Evolutionary conservation across 2,113 vertebrate species (phyloP), one percentile per base, ranked within the genome.

Genomic region (Naja naja): DNA sequence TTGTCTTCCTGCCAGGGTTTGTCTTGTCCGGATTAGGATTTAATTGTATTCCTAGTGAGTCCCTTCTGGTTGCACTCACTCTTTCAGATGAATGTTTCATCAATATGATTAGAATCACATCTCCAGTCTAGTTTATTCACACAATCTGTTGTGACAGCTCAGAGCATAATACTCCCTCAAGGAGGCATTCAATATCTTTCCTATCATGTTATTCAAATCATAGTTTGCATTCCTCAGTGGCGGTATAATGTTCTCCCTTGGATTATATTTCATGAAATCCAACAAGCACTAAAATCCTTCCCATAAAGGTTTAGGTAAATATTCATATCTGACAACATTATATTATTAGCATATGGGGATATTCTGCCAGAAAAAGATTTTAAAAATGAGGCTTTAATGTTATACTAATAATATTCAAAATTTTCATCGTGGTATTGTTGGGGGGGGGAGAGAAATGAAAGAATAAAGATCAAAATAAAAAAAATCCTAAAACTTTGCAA

Each of bases 91-190:
- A 97, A 85, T 95, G 95, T 97, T 96, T 97, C 97, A 97, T 98
- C 97, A 96, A 69, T 97, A 94, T 96, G 96, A 97, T 96, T 96
- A 98, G 95, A 92, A 96, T 96, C 93, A 92, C 94, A 94, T 96
- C 95, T 94, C 92, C 96, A 95, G 95, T 96, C 96, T 98, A 39
- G 81, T 96, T 95, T 97, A 94, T 95, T 97, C 96, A 95, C 94
- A 96, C 95, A 96, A 97, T 97, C 88, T 92, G 95, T 97, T 98
- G 91, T 97, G 97, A 97, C 97, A 98, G 97, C 96, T 98, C 95
- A 0, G 96, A 96, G 96, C 94, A 96, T 95, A 96, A 96, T 94
- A 93, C 64, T 98, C 97, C 96, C 97, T 97, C 95, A 97, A 97
- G 97, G 95, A 97, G 97, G 97, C 95, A 94, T 93, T 94, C 95